Evolutionary conservation across 2,797 vertebrate species (phyloP).

Genomic region (Hapalemur alaotrensis): DNA sequence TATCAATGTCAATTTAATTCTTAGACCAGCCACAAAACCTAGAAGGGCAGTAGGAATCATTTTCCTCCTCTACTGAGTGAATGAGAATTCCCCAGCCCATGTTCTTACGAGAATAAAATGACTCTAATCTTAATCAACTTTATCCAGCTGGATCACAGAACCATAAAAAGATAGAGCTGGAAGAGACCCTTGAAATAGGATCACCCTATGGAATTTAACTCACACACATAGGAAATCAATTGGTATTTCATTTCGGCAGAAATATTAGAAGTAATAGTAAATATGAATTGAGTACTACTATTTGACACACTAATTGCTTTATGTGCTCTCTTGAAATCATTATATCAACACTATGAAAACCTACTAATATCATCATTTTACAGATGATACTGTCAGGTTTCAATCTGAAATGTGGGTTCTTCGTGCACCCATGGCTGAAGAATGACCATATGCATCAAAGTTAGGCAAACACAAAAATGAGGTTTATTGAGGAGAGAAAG

Average conservation of each 20-base stretch:
- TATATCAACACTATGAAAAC: background rate
- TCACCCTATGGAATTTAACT: background rate
- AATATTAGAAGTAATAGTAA: background rate
- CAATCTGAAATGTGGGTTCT: too few species aligned
- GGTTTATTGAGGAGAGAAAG: too few species aligned
- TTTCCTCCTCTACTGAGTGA: background rate
- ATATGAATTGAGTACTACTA: background rate
- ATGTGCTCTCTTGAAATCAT: background rate
- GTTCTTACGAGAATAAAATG: background rate
- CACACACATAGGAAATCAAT: background rate
- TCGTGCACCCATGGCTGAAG: too few species aligned
- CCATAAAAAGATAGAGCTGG: background rate
- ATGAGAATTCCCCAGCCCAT: background rate
- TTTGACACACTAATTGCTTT: background rate
- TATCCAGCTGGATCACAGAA: background rate
- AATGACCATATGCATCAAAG: too few species aligned
- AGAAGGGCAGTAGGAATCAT: background rate
- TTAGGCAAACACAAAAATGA: too few species aligned
- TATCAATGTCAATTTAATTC: background rate
- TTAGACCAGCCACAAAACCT: background rate
- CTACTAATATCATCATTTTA: background rate
- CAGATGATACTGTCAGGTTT: background rate
- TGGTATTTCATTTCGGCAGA: background rate
- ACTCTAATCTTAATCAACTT: background rate
- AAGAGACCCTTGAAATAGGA: background rate